Conservation (phyloP, 2,797 vertebrate species). For the Peromyscus melanophrys region DNA sequence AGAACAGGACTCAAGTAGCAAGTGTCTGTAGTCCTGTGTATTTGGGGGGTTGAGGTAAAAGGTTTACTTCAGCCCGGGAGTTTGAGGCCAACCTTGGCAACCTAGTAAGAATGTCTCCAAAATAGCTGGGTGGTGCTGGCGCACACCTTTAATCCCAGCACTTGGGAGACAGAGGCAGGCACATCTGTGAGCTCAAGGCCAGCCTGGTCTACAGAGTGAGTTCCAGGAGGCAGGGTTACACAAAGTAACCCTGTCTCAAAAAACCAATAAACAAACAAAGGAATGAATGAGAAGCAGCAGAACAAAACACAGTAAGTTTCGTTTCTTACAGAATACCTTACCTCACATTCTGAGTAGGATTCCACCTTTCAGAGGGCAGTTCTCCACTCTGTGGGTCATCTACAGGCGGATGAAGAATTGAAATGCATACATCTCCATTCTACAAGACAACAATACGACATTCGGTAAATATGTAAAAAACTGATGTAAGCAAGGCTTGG, state of each 20-base stretch:
- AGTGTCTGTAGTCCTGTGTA: not conserved
- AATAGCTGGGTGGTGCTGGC: not conserved
- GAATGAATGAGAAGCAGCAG: too few relatives aligned
- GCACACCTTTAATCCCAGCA: not conserved
- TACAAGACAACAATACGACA: slow-evolving; percentile 87
- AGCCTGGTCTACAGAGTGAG: not conserved
- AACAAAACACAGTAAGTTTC: not conserved
- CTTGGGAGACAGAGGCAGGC: not conserved
- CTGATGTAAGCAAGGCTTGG: not conserved
- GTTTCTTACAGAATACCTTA: slow-evolving; percentile 81
- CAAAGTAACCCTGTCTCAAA: not conserved
- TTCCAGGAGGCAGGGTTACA: not conserved
- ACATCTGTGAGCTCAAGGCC: not conserved
- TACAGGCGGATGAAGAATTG: slow-evolving; percentile 98
- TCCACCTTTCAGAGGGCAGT: slow-evolving; percentile 98
- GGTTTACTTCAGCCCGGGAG: not conserved
- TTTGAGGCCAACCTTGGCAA: not conserved
- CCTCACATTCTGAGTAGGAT: slow-evolving; percentile 99
- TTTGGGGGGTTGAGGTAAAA: not conserved
- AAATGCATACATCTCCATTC: slow-evolving; percentile 99
- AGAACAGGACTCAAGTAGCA: not conserved
- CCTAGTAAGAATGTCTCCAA: not conserved
- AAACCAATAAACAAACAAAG: not conserved
- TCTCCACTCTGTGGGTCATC: slow-evolving; percentile 99
- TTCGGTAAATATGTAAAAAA: slow-evolving; percentile 54